A percentile compares a stretch with the other conserved stretches of the same genome.
These are phyloP conservation scores for Acrocephalus scirpaceus DNA, from an alignment of 2,797 vertebrate species.

Conservation along the genomic window DNA sequence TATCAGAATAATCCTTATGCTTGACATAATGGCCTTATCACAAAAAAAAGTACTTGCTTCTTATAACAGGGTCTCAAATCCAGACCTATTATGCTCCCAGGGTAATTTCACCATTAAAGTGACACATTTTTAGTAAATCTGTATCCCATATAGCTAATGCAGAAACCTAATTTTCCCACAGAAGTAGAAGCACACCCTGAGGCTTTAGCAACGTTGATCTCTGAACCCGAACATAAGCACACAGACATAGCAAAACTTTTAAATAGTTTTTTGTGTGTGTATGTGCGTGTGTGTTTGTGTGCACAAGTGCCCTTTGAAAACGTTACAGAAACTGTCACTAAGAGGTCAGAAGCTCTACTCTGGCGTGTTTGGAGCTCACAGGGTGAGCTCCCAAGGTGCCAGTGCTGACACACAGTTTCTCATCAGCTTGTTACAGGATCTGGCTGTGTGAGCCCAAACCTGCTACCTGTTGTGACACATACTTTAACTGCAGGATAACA, in stretches of 20 bases:
- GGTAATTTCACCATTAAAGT: not conserved
- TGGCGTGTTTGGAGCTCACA: not conserved
- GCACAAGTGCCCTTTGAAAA: not conserved
- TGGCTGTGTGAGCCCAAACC: not conserved
- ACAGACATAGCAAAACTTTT: accelerated
- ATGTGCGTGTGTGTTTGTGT: accelerated
- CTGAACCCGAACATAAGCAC: not conserved
- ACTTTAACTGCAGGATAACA: not conserved
- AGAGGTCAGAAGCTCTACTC: not conserved
- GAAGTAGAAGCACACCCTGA: not conserved
- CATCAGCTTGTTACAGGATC: not conserved
- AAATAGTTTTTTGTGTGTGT: no score
- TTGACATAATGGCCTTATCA: not conserved
- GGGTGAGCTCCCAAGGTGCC: not conserved
- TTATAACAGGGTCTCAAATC: not conserved
- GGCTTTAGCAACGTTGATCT: not conserved
- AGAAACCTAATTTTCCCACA: not conserved
- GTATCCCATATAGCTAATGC: not conserved
- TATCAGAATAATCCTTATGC: not conserved
- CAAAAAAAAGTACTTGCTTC: not conserved
- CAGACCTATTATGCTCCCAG: not conserved
- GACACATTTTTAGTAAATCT: not conserved
- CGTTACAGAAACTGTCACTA: not conserved
- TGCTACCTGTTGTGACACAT: accelerated
- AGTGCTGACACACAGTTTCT: not conserved